Conservation (phyloP, 2,797 vertebrate species). For the Lagorchestes hirsutus region DNA sequence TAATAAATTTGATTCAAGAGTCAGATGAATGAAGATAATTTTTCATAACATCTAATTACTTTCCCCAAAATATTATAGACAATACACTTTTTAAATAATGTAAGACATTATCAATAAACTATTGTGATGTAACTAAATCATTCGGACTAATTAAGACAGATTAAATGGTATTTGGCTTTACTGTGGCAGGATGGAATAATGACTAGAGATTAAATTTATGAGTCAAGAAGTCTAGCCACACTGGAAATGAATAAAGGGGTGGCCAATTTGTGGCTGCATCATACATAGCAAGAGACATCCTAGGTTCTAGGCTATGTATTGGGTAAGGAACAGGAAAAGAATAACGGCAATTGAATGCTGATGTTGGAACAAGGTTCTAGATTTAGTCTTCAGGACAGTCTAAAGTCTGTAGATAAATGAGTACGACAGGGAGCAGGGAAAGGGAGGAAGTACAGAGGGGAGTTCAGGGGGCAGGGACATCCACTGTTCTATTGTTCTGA, state of each 20-base stretch:
- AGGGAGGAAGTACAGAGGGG: neutral
- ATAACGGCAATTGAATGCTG: neutral
- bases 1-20: neutral
- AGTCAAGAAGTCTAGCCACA: neutral
- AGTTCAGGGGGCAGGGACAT: neutral
- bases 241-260: neutral
- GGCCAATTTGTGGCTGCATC: neutral
- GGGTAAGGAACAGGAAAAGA: neutral
- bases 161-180: neutral
- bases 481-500: neutral
- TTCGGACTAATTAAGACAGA: neutral
- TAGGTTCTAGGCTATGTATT: neutral
- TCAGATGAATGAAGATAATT: neutral
- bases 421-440: neutral
- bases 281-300: neutral
- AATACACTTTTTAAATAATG: neutral
- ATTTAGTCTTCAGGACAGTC: neutral
- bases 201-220: neutral
- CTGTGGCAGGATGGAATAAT: neutral
- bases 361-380: neutral
- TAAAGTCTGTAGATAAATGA: neutral
- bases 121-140: neutral
- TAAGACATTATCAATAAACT: neutral
- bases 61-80: neutral
- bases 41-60: neutral